Percentiles rank a stretch among this genome's conserved stretches.
Evolutionary conservation across 1,140 invertebrate genomes (phyloP).

Genomic region (Steinernema feltiae): DNA sequence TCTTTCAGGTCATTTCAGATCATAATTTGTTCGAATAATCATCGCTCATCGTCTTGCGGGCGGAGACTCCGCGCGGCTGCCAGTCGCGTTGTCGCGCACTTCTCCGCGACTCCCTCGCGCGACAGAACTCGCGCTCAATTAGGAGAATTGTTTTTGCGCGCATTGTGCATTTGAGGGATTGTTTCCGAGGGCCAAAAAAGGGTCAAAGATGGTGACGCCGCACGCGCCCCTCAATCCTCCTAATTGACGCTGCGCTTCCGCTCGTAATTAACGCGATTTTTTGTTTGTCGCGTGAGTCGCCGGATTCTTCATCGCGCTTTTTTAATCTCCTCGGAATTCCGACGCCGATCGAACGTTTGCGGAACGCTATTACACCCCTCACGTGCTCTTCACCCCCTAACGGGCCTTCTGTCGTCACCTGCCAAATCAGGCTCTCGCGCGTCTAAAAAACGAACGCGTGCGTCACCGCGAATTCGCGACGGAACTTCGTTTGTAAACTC

Average conservation of each 20-base stretch:
- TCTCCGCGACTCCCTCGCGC: neutral
- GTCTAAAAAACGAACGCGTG: neutral
- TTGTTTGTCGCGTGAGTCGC: neutral
- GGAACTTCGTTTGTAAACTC: neutral
- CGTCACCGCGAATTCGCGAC: neutral
- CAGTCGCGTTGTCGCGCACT: neutral
- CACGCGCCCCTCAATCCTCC: neutral
- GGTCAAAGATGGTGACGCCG: neutral
- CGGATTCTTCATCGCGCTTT: neutral
- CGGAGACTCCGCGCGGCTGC: too few relatives aligned
- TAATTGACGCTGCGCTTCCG: neutral
- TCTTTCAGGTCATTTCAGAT: neutral
- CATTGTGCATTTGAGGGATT: neutral
- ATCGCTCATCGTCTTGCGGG: constrained; percentile 6
- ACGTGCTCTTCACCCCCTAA: neutral
- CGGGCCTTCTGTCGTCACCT: neutral
- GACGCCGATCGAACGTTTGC: neutral
- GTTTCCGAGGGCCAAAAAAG: neutral
- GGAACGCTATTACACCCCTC: constrained; percentile 2
- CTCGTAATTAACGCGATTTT: constrained; percentile 14
- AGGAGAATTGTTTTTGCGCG: neutral
- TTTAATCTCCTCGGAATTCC: neutral
- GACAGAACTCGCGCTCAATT: constrained; percentile 9
- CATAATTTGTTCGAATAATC: constrained; percentile 10
- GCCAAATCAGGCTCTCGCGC: too few relatives aligned